A percentile compares a stretch with the other conserved stretches of the same genome.
Conservation (phyloP, 2,888 invertebrate species). For the Drosophila mayaguana region DNA sequence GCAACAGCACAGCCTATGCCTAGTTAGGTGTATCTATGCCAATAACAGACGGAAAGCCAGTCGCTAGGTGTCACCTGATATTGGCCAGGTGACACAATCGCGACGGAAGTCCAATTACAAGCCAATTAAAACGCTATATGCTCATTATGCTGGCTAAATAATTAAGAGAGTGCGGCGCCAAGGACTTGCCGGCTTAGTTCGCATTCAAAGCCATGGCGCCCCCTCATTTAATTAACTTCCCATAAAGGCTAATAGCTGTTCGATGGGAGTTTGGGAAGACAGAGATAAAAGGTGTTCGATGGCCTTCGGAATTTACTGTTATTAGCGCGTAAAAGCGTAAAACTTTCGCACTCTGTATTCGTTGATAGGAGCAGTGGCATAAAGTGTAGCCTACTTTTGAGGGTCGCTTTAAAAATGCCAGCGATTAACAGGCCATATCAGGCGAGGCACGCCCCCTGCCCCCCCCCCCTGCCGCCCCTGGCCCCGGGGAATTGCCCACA, state of each 20-base stretch:
- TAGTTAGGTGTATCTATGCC: not conserved
- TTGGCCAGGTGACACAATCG: constrained; percentile 13
- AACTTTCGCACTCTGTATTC: constrained; percentile 23
- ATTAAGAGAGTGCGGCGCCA: constrained; percentile 41
- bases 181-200: constrained; percentile 30
- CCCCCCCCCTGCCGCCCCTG: not conserved
- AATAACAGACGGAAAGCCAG: constrained; percentile 8
- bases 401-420: constrained; percentile 19
- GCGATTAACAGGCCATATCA: constrained; percentile 16
- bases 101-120: constrained; percentile 54
- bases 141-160: constrained; percentile 68
- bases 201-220: constrained; percentile 8
- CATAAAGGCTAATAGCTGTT: constrained; percentile 34
- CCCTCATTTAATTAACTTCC: constrained; percentile 36
- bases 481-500: constrained; percentile 14
- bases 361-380: constrained; percentile 21
- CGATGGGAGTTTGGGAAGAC: not conserved
- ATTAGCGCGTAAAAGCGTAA: constrained; percentile 14
- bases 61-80: constrained; percentile 20
- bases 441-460: not conserved
- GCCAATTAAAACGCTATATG: constrained; percentile 51
- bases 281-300: constrained; percentile 23
- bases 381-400: constrained; percentile 13
- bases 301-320: constrained; percentile 35
- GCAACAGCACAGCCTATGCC: not conserved